phyloP scores from a whole-genome alignment of 2,113 vertebrate genomes.

The Haplochromis burtoni region DNA sequence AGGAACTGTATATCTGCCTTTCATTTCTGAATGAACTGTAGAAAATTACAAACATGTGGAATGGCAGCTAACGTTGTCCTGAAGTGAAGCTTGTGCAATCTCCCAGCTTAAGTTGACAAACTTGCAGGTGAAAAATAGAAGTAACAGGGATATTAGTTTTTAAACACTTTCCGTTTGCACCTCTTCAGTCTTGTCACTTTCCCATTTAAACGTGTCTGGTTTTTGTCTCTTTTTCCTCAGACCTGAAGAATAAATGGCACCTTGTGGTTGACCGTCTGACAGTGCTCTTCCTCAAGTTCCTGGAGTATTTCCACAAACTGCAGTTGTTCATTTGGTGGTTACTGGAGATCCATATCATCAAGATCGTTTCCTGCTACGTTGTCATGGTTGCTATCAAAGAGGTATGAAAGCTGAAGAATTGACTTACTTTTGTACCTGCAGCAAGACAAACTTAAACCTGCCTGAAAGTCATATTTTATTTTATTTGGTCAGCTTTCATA shows the following conservation, averaged over 20 bases:
- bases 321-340: conserved; percentile 97
- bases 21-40: not conserved
- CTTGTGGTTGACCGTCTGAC: conserved; percentile 94
- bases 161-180: not conserved
- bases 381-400: conserved; percentile 88
- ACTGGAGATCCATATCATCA: conserved; percentile 94
- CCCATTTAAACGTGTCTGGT: not conserved
- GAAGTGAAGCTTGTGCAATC: not conserved
- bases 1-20: not conserved
- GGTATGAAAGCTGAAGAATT: conserved; percentile 57
- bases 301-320: conserved; percentile 94
- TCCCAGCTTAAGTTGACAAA: not conserved
- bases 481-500: not conserved
- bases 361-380: conserved; percentile 92
- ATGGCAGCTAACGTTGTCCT: not conserved
- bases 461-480: not conserved
- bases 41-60: not conserved
- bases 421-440: not conserved
- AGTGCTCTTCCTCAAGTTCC: conserved; percentile 92
- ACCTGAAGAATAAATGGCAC: conserved; percentile 93
- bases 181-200: not conserved
- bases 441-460: not conserved
- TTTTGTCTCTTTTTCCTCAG: conserved; percentile 53
- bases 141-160: not conserved
- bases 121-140: not conserved